phyloP scores from a whole-genome alignment of 2,888 invertebrate genomes.

The Rhyacophila evoluta region DNA sequence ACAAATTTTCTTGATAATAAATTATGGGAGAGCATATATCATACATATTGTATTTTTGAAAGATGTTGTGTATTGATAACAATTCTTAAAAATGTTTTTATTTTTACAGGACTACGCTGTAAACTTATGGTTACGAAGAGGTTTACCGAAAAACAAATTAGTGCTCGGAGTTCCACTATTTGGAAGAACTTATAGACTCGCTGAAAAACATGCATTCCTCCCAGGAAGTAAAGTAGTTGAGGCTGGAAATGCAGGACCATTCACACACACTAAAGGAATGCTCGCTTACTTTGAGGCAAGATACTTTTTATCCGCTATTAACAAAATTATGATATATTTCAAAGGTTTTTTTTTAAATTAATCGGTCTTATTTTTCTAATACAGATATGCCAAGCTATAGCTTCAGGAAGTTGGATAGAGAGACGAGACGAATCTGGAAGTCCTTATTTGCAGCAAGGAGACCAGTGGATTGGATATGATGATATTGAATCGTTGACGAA shows the following conservation, averaged over 20 bases:
- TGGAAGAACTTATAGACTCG: constrained; percentile 78
- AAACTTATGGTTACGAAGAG: constrained; percentile 74
- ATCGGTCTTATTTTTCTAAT: constrained; percentile 20
- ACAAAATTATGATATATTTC: no score
- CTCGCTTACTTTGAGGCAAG: constrained; percentile 80
- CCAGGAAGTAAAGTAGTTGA: constrained; percentile 73
- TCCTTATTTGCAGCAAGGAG: constrained; percentile 75
- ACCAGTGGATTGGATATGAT: constrained; percentile 87
- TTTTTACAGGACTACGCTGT: constrained; percentile 76
- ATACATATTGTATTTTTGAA: no score
- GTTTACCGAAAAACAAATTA: constrained; percentile 76
- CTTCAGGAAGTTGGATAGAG: constrained; percentile 69
- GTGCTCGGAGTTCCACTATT: constrained; percentile 80
- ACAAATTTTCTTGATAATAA: no score
- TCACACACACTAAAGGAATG: constrained; percentile 77
- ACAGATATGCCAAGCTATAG: constrained; percentile 71
- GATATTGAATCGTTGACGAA: constrained; percentile 74
- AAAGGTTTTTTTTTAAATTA: no score
- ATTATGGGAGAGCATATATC: no score
- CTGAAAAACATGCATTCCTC: constrained; percentile 66
- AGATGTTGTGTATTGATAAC: no score
- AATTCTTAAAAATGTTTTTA: no score
- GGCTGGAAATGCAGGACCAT: constrained; percentile 75
- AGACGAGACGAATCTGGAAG: constrained; percentile 74
- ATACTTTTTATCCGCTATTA: background rate